These are phyloP conservation scores for Spodoptera frugiperda DNA, from an alignment of 1,140 invertebrate species.

Conservation along the genomic window DNA sequence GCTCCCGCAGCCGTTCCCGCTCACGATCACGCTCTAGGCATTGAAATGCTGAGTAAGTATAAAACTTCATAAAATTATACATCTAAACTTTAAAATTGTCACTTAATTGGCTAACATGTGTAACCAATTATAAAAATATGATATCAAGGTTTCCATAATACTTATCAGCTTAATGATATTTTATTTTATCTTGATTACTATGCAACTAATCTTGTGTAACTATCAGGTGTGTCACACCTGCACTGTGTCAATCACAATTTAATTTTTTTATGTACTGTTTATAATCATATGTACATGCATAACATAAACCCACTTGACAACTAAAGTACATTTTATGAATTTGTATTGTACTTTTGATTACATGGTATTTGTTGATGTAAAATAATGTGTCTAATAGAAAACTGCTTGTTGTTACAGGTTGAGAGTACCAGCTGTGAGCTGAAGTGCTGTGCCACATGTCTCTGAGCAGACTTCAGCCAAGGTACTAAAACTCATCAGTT, in stretches of 20 bases:
- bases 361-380: too few relatives aligned
- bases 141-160: too few relatives aligned
- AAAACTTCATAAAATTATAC: background rate
- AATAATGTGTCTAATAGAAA: slow-evolving; percentile 2
- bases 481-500: slow-evolving; percentile 76
- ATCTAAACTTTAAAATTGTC: background rate
- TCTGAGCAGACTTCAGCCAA: slow-evolving; percentile 72
- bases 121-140: background rate
- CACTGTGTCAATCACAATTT: too few relatives aligned
- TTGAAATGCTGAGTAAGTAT: slow-evolving; percentile 72
- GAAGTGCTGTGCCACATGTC: slow-evolving; percentile 68
- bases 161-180: too few relatives aligned
- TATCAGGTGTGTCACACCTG: too few relatives aligned
- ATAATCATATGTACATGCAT: too few relatives aligned
- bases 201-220: too few relatives aligned
- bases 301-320: too few relatives aligned
- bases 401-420: slow-evolving; percentile 65
- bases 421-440: slow-evolving; percentile 72
- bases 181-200: too few relatives aligned
- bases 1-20: slow-evolving; percentile 77
- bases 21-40: slow-evolving; percentile 82
- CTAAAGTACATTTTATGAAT: too few relatives aligned
- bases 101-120: background rate
- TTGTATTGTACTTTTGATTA: background rate
- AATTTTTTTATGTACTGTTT: too few relatives aligned